Conservation (phyloP, 2,888 invertebrate genomes). For the Xestia rhomboidea region DNA sequence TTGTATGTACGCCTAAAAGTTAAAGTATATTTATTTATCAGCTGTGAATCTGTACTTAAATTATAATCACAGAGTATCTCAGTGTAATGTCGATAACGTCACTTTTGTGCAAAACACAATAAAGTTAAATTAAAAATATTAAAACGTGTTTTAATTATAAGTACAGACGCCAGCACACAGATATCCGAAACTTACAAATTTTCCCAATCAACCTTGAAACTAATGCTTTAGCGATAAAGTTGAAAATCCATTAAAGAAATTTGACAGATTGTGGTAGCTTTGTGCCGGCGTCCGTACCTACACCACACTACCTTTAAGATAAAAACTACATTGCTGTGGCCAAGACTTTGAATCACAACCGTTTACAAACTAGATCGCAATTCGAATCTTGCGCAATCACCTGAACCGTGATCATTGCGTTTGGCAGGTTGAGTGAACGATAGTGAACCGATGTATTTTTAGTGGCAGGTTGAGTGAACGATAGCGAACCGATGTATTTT, state of each 20-base stretch:
- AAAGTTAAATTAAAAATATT: slow-evolving; percentile 76
- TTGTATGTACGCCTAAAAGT: slow-evolving; percentile 73
- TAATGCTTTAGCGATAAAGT: no score
- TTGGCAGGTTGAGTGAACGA: slow-evolving; percentile 10
- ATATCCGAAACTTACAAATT: no score
- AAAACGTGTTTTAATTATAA: slow-evolving; percentile 55
- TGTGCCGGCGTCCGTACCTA: no score
- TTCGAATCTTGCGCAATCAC: slow-evolving; percentile 17
- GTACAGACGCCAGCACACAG: no score
- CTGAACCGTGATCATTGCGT: slow-evolving; percentile 1
- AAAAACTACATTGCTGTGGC: slow-evolving; percentile 3
- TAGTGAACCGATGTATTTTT: slow-evolving; percentile 6
- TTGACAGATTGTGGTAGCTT: no score
- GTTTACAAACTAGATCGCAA: slow-evolving; percentile 24
- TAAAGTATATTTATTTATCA: slow-evolving; percentile 84
- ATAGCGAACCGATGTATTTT: slow-evolving; percentile 5
- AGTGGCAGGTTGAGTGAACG: slow-evolving; percentile 11
- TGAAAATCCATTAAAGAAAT: no score
- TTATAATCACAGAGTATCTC: slow-evolving; percentile 86
- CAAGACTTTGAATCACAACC: slow-evolving; percentile 12
- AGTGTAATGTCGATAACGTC: slow-evolving; percentile 86
- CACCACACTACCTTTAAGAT: not conserved
- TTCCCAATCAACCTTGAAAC: no score
- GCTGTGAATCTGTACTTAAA: slow-evolving; percentile 90
- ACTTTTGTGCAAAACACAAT: slow-evolving; percentile 89